Conservation (phyloP, 1,140 invertebrate genomes). For the Homalodisca vitripennis region DNA sequence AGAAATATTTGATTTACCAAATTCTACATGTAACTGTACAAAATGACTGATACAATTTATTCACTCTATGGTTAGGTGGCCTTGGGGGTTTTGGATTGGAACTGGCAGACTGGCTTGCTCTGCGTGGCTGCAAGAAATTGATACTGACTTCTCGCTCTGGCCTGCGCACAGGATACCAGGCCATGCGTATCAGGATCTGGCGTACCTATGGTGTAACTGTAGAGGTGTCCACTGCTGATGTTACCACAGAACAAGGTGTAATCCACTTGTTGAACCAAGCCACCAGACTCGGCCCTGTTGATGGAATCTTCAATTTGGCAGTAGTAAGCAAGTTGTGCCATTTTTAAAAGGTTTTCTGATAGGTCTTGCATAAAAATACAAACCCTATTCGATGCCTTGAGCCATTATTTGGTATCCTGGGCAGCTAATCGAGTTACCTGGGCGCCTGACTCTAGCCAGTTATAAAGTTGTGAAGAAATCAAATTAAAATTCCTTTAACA, state of each 20-base stretch:
- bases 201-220: conserved; percentile 54
- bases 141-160: conserved; percentile 79
- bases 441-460: too few relatives aligned
- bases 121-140: conserved; percentile 74
- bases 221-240: conserved; percentile 52
- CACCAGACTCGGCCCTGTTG: conserved; percentile 59
- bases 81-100: conserved; percentile 92
- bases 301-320: conserved; percentile 78
- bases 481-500: too few relatives aligned
- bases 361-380: too few relatives aligned
- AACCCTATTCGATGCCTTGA: too few relatives aligned
- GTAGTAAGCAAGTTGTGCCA: conserved; percentile 56
- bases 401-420: too few relatives aligned
- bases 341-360: too few relatives aligned
- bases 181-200: conserved; percentile 56
- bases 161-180: conserved; percentile 77
- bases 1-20: too few relatives aligned
- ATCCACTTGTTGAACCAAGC: conserved; percentile 59
- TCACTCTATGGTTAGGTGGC: conserved; percentile 58
- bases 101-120: conserved; percentile 80
- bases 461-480: too few relatives aligned
- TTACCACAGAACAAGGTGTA: conserved; percentile 51
- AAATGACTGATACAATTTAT: too few relatives aligned
- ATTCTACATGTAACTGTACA: too few relatives aligned
- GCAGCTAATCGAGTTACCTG: too few relatives aligned